phyloP scores from a whole-genome alignment of 2,113 vertebrate genomes.

The Trematomus loennbergii region DNA sequence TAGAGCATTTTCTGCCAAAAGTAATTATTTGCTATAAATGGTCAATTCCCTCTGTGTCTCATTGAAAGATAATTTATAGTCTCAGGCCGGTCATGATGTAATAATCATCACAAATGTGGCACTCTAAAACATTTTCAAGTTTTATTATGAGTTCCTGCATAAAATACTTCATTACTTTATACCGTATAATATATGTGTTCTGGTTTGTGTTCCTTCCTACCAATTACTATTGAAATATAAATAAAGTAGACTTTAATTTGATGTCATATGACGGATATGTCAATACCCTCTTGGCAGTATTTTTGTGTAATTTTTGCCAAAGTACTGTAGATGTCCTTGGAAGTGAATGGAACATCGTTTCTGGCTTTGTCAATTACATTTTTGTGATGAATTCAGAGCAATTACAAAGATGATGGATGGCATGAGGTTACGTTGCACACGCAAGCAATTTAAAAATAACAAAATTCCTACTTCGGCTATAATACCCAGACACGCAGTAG shows the following conservation, averaged over 20 bases:
- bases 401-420: conserved; percentile 20
- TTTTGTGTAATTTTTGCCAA: background rate
- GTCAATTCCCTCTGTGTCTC: background rate
- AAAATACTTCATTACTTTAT: background rate
- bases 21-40: background rate
- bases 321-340: background rate
- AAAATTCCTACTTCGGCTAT: background rate
- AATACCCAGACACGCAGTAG: background rate
- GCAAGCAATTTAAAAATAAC: conserved; percentile 39
- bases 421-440: conserved; percentile 5
- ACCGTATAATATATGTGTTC: background rate
- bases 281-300: conserved; percentile 10
- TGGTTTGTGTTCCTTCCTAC: background rate
- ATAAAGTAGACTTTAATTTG: background rate
- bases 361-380: background rate
- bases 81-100: background rate
- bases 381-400: conserved; percentile 36
- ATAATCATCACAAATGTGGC: background rate
- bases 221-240: too few relatives aligned
- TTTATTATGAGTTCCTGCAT: background rate
- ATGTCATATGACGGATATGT: background rate
- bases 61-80: conserved; percentile 3
- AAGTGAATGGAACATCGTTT: background rate
- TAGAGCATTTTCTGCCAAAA: background rate
- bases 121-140: background rate